Evolutionary conservation across 1,140 invertebrate genomes (phyloP).

Genomic region (Macrotrachela quadricornifera): DNA sequence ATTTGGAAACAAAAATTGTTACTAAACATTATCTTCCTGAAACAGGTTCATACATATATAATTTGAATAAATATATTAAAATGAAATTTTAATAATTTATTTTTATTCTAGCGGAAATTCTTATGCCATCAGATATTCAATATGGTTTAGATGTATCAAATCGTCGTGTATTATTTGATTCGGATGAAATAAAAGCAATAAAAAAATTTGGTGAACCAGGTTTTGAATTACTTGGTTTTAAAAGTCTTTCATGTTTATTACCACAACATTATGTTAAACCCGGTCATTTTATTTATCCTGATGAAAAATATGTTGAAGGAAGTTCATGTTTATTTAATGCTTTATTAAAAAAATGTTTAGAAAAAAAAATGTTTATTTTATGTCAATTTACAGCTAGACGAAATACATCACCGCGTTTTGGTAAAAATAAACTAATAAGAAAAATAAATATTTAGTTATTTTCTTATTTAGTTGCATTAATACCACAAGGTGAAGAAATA

Average conservation of each 20-base stretch:
- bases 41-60: background rate
- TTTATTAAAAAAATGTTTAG: conserved; percentile 30
- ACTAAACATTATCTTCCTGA: conserved; percentile 15
- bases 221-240: conserved; percentile 29
- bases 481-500: conserved; percentile 21
- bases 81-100: too few species aligned
- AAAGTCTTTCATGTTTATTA: conserved; percentile 27
- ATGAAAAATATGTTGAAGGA: conserved; percentile 29
- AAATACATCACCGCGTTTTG: conserved; percentile 30
- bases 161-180: conserved; percentile 29
- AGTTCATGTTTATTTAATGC: conserved; percentile 33
- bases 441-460: too few species aligned
- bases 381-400: conserved; percentile 29
- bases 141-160: conserved; percentile 27
- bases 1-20: conserved; percentile 29
- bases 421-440: conserved; percentile 14
- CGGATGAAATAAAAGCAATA: conserved; percentile 31
- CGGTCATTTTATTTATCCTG: conserved; percentile 34
- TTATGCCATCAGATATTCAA: conserved; percentile 32
- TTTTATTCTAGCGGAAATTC: conserved; percentile 17
- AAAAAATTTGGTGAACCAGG: conserved; percentile 24
- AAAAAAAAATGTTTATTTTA: conserved; percentile 27
- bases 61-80: too few species aligned
- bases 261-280: conserved; percentile 31
- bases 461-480: too few species aligned